Conservation (phyloP, 1,140 invertebrate genomes). For the Diabrotica virgifera region DNA sequence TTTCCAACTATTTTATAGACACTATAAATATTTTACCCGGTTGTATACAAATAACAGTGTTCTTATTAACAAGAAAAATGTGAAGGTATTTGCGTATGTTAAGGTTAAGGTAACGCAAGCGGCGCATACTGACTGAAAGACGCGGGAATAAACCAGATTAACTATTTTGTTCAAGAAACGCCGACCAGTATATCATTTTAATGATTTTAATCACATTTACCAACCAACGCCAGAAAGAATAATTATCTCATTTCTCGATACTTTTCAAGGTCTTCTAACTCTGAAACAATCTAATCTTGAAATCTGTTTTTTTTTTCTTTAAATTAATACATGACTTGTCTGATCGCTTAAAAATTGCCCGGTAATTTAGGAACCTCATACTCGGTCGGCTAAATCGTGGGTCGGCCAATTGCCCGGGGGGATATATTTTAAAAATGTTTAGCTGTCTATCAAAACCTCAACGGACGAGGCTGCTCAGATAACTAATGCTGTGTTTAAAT, state of each 20-base stretch:
- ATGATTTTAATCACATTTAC: conserved; percentile 11
- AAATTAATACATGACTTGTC: conserved; percentile 21
- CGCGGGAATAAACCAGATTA: not conserved
- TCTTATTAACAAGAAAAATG: too few species aligned
- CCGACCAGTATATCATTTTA: conserved; percentile 10
- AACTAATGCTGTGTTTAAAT: conserved; percentile 5
- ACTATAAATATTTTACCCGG: too few species aligned
- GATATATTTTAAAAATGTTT: conserved; percentile 4
- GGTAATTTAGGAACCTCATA: conserved; percentile 13
- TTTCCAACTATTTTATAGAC: too few species aligned
- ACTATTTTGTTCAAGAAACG: conserved; percentile 4
- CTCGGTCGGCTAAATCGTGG: conserved; percentile 3
- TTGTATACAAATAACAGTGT: too few species aligned
- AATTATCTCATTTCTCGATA: conserved; percentile 19
- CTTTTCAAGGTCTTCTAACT: conserved; percentile 17
- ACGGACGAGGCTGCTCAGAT: conserved; percentile 12
- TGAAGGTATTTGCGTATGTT: not conserved
- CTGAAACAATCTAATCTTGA: conserved; percentile 18
- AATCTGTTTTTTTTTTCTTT: conserved; percentile 12
- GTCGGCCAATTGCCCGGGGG: not conserved
- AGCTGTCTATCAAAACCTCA: conserved; percentile 16
- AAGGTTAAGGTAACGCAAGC: not conserved
- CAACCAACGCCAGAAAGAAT: conserved; percentile 12
- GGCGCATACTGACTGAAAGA: not conserved
- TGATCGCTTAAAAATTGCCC: conserved; percentile 20